Evolutionary conservation across 2,797 vertebrate genomes (phyloP).

Genomic region (Falco naumanni): DNA sequence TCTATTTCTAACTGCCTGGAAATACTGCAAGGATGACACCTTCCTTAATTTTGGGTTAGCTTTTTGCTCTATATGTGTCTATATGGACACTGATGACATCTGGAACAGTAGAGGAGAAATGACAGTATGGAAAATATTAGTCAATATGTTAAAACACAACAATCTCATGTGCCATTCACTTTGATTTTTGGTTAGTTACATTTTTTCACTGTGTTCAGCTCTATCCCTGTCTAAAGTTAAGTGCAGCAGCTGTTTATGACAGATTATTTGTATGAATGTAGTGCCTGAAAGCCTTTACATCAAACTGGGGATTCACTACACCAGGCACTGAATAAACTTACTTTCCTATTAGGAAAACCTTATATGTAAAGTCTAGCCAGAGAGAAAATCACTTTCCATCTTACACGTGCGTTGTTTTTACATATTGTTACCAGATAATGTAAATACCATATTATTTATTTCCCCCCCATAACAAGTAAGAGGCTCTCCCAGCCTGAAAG

Average conservation of each 20-base stretch:
- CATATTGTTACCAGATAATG: neutral
- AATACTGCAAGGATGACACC: neutral
- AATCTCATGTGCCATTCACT: neutral
- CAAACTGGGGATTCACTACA: neutral
- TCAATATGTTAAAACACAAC: neutral
- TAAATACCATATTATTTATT: neutral
- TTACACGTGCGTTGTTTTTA: neutral
- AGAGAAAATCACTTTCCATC: neutral
- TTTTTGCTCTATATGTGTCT: neutral
- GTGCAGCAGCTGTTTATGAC: neutral
- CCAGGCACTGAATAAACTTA: neutral
- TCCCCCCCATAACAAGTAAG: neutral
- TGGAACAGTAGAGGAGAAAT: neutral
- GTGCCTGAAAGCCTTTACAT: neutral
- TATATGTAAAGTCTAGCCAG: neutral
- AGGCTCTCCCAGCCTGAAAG: neutral
- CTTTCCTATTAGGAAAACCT: neutral
- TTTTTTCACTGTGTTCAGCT: neutral
- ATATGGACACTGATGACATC: fast-evolving
- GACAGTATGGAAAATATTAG: neutral
- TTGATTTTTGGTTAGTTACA: neutral
- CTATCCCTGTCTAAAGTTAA: neutral
- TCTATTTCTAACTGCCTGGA: neutral
- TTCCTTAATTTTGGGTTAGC: neutral
- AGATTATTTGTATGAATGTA: neutral